These are phyloP conservation scores for Philonicus albiceps DNA, from an alignment of 2,888 invertebrate species.

Conservation along the genomic window DNA sequence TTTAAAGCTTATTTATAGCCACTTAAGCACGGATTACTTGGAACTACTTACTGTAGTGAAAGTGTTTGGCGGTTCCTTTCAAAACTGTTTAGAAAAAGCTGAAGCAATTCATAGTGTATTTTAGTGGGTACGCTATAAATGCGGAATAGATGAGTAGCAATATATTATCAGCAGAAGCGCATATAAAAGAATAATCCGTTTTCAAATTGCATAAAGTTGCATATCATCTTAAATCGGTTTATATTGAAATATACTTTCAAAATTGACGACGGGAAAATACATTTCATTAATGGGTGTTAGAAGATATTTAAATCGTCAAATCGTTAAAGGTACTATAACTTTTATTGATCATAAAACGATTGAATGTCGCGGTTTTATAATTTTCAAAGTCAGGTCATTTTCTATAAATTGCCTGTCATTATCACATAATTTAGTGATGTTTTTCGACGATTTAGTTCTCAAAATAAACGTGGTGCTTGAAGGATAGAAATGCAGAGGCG, in stretches of 20 bases:
- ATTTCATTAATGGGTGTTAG: neutral
- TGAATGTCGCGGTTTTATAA: neutral
- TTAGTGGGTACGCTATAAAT: neutral
- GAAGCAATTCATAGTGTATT: neutral
- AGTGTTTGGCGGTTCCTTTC: conserved; percentile 8
- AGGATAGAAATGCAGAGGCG: neutral
- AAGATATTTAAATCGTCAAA: neutral
- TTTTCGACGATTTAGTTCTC: neutral
- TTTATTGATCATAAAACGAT: neutral
- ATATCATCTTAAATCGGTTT: neutral
- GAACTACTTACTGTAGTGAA: neutral
- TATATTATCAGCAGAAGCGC: neutral
- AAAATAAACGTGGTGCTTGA: neutral
- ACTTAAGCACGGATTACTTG: neutral
- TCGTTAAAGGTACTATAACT: neutral
- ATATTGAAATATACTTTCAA: neutral
- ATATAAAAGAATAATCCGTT: neutral
- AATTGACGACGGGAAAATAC: neutral
- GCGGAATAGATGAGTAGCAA: neutral
- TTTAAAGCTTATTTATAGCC: conserved; percentile 9
- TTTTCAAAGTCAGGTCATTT: neutral
- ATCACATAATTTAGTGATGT: neutral
- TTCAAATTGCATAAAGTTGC: neutral
- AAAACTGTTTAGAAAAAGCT: neutral
- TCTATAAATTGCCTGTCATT: neutral